A percentile compares a stretch with the other conserved stretches of the same genome.
phyloP scores from a whole-genome alignment of 2,888 invertebrate species.

The Heteromurus nitidus region DNA sequence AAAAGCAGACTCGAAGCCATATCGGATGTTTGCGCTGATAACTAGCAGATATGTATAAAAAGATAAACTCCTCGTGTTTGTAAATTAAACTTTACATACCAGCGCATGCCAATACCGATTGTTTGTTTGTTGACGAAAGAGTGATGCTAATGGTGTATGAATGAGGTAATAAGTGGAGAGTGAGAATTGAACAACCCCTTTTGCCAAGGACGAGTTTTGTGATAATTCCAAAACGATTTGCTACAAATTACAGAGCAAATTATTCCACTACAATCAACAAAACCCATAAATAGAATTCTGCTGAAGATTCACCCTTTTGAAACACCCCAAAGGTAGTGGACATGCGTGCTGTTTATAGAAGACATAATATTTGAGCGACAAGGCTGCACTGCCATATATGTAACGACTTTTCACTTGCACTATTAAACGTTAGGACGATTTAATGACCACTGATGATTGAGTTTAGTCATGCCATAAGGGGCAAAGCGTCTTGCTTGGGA shows the following conservation, averaged over 20 bases:
- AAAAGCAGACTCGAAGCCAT: no score
- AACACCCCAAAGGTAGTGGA: not conserved
- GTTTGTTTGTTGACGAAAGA: constrained; percentile 12
- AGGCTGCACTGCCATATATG: not conserved
- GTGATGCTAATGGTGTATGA: not conserved
- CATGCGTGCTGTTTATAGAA: not conserved
- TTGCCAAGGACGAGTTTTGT: constrained; percentile 12
- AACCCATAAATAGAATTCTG: constrained; percentile 16
- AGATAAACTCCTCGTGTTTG: no score
- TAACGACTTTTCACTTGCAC: not conserved
- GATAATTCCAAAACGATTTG: constrained; percentile 5
- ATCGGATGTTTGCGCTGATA: no score
- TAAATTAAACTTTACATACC: no score
- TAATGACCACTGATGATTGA: not conserved
- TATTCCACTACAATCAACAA: constrained; percentile 4
- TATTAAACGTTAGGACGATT: not conserved
- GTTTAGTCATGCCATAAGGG: not conserved
- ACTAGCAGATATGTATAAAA: no score
- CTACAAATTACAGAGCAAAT: constrained; percentile 15
- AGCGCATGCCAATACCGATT: no score
- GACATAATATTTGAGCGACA: no score
- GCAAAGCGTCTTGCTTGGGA: no score
- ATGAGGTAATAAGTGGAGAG: not conserved
- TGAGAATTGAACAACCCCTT: not conserved
- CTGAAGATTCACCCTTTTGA: constrained; percentile 16